Evolutionary conservation across 2,797 vertebrate genomes (phyloP).

Genomic region (Passerculus sandwichensis): DNA sequence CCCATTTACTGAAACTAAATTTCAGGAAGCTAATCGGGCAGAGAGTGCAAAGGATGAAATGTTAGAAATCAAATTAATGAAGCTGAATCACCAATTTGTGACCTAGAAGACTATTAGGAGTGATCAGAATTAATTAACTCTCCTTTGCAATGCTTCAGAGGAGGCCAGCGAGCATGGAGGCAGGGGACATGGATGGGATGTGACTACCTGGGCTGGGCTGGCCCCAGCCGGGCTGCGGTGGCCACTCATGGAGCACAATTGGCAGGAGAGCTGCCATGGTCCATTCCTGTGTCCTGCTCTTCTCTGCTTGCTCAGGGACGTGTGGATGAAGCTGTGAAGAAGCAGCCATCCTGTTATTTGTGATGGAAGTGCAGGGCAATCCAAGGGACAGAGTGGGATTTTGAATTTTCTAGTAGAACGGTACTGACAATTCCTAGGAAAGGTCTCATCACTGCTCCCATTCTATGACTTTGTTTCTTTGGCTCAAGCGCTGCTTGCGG

Average conservation of each 20-base stretch:
- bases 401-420: not conserved
- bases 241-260: accelerated
- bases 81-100: slow-evolving; percentile 72
- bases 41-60: slow-evolving; percentile 75
- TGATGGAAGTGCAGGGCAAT: not conserved
- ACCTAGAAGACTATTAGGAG: slow-evolving; percentile 71
- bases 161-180: not conserved
- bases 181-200: slow-evolving; percentile 30
- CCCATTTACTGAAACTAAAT: slow-evolving; percentile 74
- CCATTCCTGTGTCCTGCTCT: not conserved
- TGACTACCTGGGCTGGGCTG: slow-evolving; percentile 11
- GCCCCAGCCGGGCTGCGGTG: not conserved
- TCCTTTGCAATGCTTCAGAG: slow-evolving; percentile 45
- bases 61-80: slow-evolving; percentile 77
- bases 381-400: not conserved
- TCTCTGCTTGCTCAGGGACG: not conserved
- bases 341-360: not conserved
- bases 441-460: not conserved
- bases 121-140: slow-evolving; percentile 75
- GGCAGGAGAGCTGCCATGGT: not conserved
- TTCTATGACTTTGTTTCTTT: not conserved
- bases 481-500: not conserved
- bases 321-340: not conserved
- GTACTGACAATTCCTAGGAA: not conserved
- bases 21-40: slow-evolving; percentile 75